A percentile compares a stretch with the other conserved stretches of the same genome.
phyloP scores from a whole-genome alignment of 2,113 vertebrate species.

The Pedionomus torquatus region DNA sequence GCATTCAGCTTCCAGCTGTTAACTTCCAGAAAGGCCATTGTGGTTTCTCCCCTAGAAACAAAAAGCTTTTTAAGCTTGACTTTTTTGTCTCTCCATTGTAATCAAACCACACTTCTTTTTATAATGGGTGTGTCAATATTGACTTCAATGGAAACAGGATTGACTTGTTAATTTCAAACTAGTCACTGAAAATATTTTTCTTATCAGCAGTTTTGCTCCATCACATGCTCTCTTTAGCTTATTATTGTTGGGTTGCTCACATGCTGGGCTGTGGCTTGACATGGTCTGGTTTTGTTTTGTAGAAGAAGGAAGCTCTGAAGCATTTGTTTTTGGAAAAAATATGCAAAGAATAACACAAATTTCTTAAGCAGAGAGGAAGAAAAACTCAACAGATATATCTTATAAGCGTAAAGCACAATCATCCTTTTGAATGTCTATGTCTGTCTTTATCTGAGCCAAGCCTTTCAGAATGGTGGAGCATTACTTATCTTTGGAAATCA shows the following conservation, averaged over 20 bases:
- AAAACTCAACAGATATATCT: neutral
- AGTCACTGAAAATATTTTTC: constrained; percentile 49
- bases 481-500: neutral
- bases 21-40: constrained; percentile 44
- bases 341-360: constrained; percentile 1
- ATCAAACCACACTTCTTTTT: constrained; percentile 22
- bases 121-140: constrained; percentile 24
- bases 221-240: neutral
- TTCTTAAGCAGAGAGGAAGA: neutral
- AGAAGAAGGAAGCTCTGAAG: constrained; percentile 42
- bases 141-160: constrained; percentile 28
- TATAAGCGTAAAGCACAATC: neutral
- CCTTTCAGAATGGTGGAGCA: neutral
- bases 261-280: constrained; percentile 43
- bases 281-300: constrained; percentile 34
- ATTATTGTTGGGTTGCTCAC: constrained; percentile 45
- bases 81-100: constrained; percentile 25
- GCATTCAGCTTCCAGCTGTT: constrained; percentile 48
- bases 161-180: constrained; percentile 19
- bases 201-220: constrained; percentile 48
- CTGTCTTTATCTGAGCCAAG: neutral
- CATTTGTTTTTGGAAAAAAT: constrained; percentile 24
- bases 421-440: neutral
- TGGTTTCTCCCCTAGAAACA: constrained; percentile 31
- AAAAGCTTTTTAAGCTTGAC: constrained; percentile 20